Evolutionary conservation across 1,140 invertebrate genomes (phyloP), one percentile per base, ranked within the genome.

Genomic region (Ylistrum balloti): DNA sequence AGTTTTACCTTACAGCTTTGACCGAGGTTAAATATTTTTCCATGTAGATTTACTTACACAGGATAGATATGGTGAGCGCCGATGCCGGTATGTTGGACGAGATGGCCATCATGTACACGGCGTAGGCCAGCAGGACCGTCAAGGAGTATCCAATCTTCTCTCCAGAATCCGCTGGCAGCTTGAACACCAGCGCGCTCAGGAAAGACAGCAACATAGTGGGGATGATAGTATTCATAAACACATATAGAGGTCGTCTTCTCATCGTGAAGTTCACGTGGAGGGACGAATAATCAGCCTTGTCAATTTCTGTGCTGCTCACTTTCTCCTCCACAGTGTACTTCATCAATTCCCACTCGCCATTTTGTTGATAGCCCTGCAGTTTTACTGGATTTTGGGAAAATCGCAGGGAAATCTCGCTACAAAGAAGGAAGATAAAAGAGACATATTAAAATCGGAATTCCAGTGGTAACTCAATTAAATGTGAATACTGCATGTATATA

Each of bases 101-200:
- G 3, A 93, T 87, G 11, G 92, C 33, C 28, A 88, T 92, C n/a
- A 93, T 45, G 33, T 90, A 92, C 22, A 93, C 90, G 87, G 92
- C 86, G 38, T 86, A 91, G 11, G 92, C 86, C 28, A 93, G 74
- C 28, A 93, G 41, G 0, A 91, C 90, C 3, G 91, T 92, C 20
- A 93, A 45, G 0, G 86, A 89, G 22, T 88, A 91, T 28, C 91
- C 89, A n/a, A 93, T 90, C 87, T 91, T 93, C 74, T 91, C 91
- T 32, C 92, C 92, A 9, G 92, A 89, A 13, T 91, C 90, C 0
- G 86, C n/a, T 0, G 91, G 89, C 11, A 93, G 38, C 35, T 90
- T 87, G 41, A 93, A 93, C 32, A 88, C 88, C n/a, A 92, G 41
- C 13, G 41, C 38, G 34, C 88, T 87, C 1, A 93, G 33, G 33